Evolutionary conservation across 2,113 vertebrate species (phyloP), one percentile per base, ranked within the genome.

Genomic region (Hippocampus barbouri): DNA sequence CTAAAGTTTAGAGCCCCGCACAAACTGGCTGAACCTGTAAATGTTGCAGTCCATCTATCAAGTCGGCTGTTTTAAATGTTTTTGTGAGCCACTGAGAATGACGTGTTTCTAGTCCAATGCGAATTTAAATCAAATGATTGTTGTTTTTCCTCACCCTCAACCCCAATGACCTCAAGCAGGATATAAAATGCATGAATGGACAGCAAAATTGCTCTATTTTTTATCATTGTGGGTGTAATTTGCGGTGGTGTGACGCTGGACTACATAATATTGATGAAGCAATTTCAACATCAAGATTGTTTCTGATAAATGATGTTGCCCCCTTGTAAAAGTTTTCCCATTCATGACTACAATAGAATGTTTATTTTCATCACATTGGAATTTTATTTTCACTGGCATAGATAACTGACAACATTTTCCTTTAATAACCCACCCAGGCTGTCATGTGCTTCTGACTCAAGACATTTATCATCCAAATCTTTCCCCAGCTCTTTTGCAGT

Each of bases 401-500:
- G 7, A 57, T 41, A 60, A 60, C 7, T 7, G 21, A 54, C 34
- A 16, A 49, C 27, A 72, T 61, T 74, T 77, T 71, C 71, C 60
- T 59, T 69, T 72, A 67, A 45, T 41, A 57, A 60, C n/a, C 64
- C 64, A 41, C 41, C 43, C 41, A 66, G 23, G 64, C 64, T 66
- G 43, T 5, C 14, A 2, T 49, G 15, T 68, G 54, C 66, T 49
- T 23, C 60, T 41, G 65, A 76, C 63, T 60, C 47, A 66, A 71
- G 27, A 62, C 56, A 66, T 59, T 77, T 41, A 65, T 78, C 73
- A 56, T 81, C n/a, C 25, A 16, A 66, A 70, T 72, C 66, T 72
- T 73, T 81, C 73, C 68, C 14, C 69, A 75, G 69, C 61, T 72
- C 21, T 18, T 81, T 82, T 81, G 75, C 77, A 79, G 57, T 69